Conservation (phyloP, 2,113 vertebrate species). For the Daphoenositta chrysoptera region DNA sequence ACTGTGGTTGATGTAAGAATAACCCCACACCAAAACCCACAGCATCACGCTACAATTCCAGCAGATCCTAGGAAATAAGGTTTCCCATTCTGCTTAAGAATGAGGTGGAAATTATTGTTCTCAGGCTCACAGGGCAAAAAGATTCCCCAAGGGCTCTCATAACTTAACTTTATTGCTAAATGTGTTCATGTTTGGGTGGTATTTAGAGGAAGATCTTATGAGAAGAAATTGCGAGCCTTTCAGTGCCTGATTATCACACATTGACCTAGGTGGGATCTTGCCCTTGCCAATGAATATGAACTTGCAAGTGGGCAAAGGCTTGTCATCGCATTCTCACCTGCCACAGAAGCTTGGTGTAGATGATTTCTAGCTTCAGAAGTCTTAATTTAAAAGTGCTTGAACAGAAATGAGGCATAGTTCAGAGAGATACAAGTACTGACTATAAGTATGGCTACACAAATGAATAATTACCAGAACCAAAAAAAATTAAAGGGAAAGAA, state of each 20-base stretch:
- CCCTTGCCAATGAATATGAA: background rate
- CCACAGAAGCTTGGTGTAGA: background rate
- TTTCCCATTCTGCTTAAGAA: background rate
- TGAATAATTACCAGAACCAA: background rate
- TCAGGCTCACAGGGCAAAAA: background rate
- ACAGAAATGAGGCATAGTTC: background rate
- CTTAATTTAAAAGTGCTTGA: background rate
- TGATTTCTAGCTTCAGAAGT: background rate
- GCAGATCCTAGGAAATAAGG: background rate
- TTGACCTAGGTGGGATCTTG: background rate
- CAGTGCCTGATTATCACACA: background rate
- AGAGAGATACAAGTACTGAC: background rate
- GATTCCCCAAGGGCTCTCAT: background rate
- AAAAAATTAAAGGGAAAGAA: background rate
- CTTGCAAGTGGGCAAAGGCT: background rate
- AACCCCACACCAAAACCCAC: background rate
- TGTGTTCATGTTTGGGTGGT: background rate
- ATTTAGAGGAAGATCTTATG: background rate
- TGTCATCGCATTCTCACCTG: background rate
- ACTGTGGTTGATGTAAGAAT: background rate
- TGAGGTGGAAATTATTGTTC: background rate
- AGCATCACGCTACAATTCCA: background rate
- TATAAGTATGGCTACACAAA: background rate
- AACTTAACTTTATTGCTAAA: background rate
- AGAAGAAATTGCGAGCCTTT: background rate